phyloP scores from a whole-genome alignment of 2,113 vertebrate species.

The Callionymus lyra region DNA sequence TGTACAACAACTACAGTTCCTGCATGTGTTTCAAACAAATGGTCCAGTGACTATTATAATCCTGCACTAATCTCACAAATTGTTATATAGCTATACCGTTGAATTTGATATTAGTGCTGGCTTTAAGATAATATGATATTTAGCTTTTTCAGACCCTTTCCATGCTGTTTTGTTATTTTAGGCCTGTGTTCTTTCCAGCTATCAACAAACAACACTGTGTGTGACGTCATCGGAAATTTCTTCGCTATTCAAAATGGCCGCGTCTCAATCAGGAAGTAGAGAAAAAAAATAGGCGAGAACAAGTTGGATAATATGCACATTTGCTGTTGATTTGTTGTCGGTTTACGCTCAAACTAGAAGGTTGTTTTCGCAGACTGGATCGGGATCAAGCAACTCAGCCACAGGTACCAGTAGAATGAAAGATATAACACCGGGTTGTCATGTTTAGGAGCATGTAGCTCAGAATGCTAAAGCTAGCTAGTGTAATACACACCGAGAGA shows the following conservation, averaged over 20 bases:
- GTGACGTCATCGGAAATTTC: constrained; percentile 61
- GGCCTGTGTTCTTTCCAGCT: background rate
- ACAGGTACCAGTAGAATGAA: constrained; percentile 34
- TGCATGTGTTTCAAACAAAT: too few species aligned
- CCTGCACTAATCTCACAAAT: too few species aligned
- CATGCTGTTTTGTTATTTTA: background rate
- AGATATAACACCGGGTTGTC: background rate
- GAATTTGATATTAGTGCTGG: too few species aligned
- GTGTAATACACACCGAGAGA: background rate
- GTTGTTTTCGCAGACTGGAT: constrained; percentile 16
- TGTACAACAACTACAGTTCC: too few species aligned
- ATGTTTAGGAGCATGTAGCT: background rate
- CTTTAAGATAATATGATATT: too few species aligned
- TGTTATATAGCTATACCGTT: too few species aligned
- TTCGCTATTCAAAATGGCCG: constrained; percentile 71
- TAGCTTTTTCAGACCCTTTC: constrained; percentile 1
- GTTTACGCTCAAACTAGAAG: constrained; percentile 11
- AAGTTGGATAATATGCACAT: constrained; percentile 50
- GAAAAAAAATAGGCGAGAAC: constrained; percentile 55
- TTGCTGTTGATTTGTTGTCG: constrained; percentile 28
- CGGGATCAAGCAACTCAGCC: constrained; percentile 13
- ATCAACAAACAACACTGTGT: constrained; percentile 25
- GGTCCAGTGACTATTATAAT: too few species aligned
- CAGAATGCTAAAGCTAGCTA: background rate
- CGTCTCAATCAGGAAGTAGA: constrained; percentile 65